Evolutionary conservation across 2,888 invertebrate genomes (phyloP).

Genomic region (Aporophyla nigra): DNA sequence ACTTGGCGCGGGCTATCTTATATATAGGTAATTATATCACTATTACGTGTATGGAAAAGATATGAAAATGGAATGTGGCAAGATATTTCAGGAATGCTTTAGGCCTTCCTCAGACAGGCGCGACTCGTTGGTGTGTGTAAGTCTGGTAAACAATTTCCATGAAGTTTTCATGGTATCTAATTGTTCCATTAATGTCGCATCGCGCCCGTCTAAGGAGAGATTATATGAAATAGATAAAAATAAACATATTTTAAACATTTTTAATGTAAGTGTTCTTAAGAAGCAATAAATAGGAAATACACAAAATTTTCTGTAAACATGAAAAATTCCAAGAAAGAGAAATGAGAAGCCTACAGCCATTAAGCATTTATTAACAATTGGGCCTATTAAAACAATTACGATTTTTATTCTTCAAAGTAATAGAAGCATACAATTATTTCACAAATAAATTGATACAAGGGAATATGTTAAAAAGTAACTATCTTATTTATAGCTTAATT

Average conservation of each 20-base stretch:
- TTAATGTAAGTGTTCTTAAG: no score
- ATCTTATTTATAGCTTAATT: constrained; percentile 47
- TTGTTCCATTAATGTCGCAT: no score
- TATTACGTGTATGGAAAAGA: constrained; percentile 38
- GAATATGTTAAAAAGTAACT: constrained; percentile 4
- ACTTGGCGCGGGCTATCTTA: constrained; percentile 74
- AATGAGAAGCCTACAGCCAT: not conserved
- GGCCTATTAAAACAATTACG: not conserved
- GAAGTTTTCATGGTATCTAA: no score
- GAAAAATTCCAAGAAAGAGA: not conserved
- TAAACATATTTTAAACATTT: not conserved
- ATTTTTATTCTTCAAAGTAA: not conserved
- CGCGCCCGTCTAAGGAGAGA: no score
- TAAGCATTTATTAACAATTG: not conserved
- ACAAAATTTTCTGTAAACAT: not conserved
- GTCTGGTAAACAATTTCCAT: no score
- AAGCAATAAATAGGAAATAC: not conserved
- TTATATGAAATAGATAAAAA: not conserved
- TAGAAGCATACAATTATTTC: not conserved
- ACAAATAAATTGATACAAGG: constrained; percentile 10
- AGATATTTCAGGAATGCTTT: constrained; percentile 30
- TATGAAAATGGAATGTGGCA: constrained; percentile 43
- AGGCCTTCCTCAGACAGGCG: no score
- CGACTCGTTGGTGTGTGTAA: no score
- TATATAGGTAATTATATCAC: constrained; percentile 34